Evolutionary conservation across 2,113 vertebrate species (phyloP), one percentile per base, ranked within the genome.

Genomic region (Rhizomys pruinosus): DNA sequence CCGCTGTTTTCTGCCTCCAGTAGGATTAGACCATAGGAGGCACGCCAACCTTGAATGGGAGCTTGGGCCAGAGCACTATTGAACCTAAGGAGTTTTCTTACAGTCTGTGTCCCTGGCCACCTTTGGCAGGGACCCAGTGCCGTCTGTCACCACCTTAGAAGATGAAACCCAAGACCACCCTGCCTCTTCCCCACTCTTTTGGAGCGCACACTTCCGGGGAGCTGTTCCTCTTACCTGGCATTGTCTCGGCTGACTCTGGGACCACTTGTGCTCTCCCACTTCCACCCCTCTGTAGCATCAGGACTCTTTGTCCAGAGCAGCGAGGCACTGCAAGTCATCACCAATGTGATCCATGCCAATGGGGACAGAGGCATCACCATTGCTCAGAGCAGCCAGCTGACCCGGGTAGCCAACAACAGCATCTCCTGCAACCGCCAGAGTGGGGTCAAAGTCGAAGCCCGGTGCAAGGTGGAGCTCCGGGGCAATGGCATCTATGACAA

Each of bases 401-500:
- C 98, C 0, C 97, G 98, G 0, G 97, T 99, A 9, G 97, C 98
- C 3, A 98, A 98, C 94, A 99, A 99, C 98, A 99, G 99, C 97
- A 97, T 99, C 90, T 98, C 98, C 59, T 97, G 98, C 96, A 99
- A 99, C 71, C 97, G 97, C 84, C 97, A 94, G 15, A 98, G 97
- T 0, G 99, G 99, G 0, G 97, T 99, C 73, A 97, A 98, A 0
- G 98, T 99, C 4, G 98, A 99, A 92, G 97, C 98, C 0, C 98
- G 98, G 93, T 99, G 99, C 97, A 96, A 98, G 23, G 99, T 99
- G 84, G 99, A 99, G 96, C 98, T 99, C 34, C 97, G 98, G 0
- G 99, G 99, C 69, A 99, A 99, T 0, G 99, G 99, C 44, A 98
- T 99, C 95, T 99, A 99, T 29, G 98, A 98, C 96, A 99, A 99